Base-by-base conservation (phyloP, 1,140 invertebrate genomes). In the Lepidotrigona ventralis region DNA sequence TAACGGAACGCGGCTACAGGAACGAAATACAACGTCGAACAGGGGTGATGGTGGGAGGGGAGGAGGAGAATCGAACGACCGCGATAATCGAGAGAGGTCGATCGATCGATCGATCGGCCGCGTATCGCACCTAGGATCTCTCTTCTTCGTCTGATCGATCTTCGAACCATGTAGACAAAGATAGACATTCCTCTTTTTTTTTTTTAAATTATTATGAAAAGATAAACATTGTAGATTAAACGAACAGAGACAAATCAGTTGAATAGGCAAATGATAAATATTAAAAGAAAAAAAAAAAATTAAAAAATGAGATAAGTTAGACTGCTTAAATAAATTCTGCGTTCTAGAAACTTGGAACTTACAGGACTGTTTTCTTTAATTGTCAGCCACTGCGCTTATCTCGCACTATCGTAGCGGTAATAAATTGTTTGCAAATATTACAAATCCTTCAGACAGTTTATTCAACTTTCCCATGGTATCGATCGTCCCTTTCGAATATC, bases 1-100 rank as follows among this genome's bases (percentile, higher is more conserved):
- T 83, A 83, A 83, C 82, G 82, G 82, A 79, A 83, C 82, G 69
- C 53, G 51, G 77, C 56, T 68, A n/a, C n/a, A 21, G 66, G 70
- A 83, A 83, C 69, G 82, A 83, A 83, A 79, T 79, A 79, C 78
- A 46, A 46, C 82, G 77, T 72, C 68, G 76, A 51, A 17, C 56
- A 29, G 6, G 33, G 39, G n/a, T 8, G 39, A 46, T n/a, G n/a
- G n/a, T n/a, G 9, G 39, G 6, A 8, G 39, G 39, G 0, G 39
- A 46, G 39, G 39, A 39, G 76, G 56, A 58, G 58, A 79, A 83
- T 71, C 81, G 75, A 79, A 39, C 21, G 33, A 63, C 23, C n/a
- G n/a, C 21, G 81, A 69, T 82, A 82, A 78, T 78, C 58, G 46
- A 79, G 66, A 54, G 66, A 83, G 66, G 53, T 17, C 23, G 9